A percentile compares a stretch with the other conserved stretches of the same genome.
Conservation (phyloP, 53 echinoderm and acorn worm species). For the Astropecten irregularis region DNA sequence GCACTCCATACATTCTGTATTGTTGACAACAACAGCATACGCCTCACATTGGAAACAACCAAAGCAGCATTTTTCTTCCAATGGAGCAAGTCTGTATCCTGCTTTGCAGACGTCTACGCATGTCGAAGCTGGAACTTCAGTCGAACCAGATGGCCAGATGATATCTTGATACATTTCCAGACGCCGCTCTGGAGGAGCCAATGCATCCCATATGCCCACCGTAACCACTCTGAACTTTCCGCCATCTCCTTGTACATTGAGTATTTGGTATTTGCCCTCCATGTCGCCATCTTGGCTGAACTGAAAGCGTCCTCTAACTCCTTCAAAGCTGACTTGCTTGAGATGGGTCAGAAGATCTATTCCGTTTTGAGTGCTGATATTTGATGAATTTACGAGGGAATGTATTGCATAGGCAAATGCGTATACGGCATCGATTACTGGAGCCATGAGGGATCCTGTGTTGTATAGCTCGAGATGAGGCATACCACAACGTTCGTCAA, state of each 20-base stretch:
- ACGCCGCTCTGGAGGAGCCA: constrained; percentile 5
- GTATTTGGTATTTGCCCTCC: constrained; percentile 40
- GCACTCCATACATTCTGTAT: constrained; percentile 60
- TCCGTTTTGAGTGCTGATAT: neutral
- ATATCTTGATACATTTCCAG: constrained; percentile 22
- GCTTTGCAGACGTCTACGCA: constrained; percentile 71
- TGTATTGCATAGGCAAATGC: constrained; percentile 52
- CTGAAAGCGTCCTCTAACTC: constrained; percentile 13
- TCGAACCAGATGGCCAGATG: constrained; percentile 17
- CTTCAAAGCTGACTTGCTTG: constrained; percentile 42
- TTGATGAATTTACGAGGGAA: neutral
- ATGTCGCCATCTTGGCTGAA: constrained; percentile 40
- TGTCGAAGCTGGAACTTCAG: constrained; percentile 31
- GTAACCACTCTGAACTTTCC: neutral
- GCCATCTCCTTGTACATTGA: neutral
- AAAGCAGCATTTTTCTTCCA: constrained; percentile 76
- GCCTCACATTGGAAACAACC: constrained; percentile 61
- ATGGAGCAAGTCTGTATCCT: constrained; percentile 23
- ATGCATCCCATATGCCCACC: constrained; percentile 9
- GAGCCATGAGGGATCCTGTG: neutral
- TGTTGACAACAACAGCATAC: constrained; percentile 48
- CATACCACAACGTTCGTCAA: neutral
- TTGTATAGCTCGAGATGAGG: constrained; percentile 5
- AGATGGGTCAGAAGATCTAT: constrained; percentile 20
- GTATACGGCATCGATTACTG: constrained; percentile 52